Conservation (phyloP, 2,888 invertebrate species). For the Galeruca laticollis region DNA sequence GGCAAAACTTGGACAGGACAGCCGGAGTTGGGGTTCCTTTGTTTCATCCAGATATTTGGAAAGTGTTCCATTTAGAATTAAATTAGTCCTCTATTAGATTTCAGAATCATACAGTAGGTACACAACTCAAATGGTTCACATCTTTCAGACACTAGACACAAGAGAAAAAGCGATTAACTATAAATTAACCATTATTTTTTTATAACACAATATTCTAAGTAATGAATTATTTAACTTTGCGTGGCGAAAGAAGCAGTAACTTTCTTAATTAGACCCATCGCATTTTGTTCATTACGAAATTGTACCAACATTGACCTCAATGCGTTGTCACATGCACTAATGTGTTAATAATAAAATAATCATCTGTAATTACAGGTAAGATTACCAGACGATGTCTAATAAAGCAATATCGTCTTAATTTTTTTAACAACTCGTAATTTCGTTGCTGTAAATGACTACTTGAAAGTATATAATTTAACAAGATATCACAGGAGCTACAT, state of each 20-base stretch:
- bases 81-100: too few species aligned
- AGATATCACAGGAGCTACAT: neutral
- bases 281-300: constrained; percentile 5
- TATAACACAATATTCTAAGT: neutral
- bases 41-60: too few species aligned
- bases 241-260: neutral
- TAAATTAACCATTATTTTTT: neutral
- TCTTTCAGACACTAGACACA: too few species aligned
- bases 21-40: too few species aligned
- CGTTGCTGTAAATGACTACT: neutral
- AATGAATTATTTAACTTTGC: neutral
- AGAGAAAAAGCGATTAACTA: too few species aligned
- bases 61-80: too few species aligned
- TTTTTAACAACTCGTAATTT: neutral
- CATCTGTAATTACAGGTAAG: neutral
- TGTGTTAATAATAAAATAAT: neutral
- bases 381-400: constrained; percentile 3
- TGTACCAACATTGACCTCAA: constrained; percentile 13
- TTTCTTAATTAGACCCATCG: constrained; percentile 22
- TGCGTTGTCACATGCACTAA: constrained; percentile 10
- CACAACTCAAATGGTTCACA: too few species aligned
- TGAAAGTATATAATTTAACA: neutral
- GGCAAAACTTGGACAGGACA: too few species aligned
- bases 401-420: neutral
- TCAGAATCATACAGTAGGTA: too few species aligned